phyloP scores from a whole-genome alignment of 2,888 invertebrate species.

The Hoplodrina blanda region DNA sequence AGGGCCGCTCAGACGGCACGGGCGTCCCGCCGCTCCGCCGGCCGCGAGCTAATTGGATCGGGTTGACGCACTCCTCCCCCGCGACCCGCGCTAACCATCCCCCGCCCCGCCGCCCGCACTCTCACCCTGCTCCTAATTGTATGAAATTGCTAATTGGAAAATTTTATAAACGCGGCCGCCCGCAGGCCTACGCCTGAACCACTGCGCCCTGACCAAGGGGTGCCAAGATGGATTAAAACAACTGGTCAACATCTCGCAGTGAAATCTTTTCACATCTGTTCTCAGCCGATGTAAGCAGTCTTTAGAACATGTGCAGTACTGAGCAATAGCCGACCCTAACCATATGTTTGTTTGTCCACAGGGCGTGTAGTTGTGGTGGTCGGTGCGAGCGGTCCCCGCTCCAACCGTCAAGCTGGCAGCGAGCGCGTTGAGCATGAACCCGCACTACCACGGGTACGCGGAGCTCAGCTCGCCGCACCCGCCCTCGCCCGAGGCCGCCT shows the following conservation, averaged over 20 bases:
- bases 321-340: slow-evolving; percentile 3
- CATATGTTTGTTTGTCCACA: slow-evolving; percentile 70
- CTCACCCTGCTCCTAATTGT: slow-evolving; percentile 87
- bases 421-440: slow-evolving; percentile 97
- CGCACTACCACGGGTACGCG: slow-evolving; percentile 96
- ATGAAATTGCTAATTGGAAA: slow-evolving; percentile 91
- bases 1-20: slow-evolving; percentile 84
- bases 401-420: slow-evolving; percentile 96
- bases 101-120: slow-evolving; percentile 72
- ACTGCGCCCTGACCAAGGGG: slow-evolving; percentile 70
- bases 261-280: slow-evolving; percentile 28
- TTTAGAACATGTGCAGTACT: background rate
- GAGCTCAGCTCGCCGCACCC: slow-evolving; percentile 95
- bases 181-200: slow-evolving; percentile 82
- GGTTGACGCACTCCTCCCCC: slow-evolving; percentile 86
- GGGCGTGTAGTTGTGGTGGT: slow-evolving; percentile 90
- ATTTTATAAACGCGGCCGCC: slow-evolving; percentile 90
- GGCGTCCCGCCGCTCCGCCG: slow-evolving; percentile 88
- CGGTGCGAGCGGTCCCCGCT: slow-evolving; percentile 88
- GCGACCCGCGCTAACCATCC: slow-evolving; percentile 71
- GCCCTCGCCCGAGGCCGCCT: slow-evolving; percentile 93
- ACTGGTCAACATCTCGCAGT: slow-evolving; percentile 71
- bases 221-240: slow-evolving; percentile 75
- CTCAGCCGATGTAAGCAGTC: background rate
- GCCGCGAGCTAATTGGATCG: slow-evolving; percentile 91